phyloP scores from a whole-genome alignment of 2,797 vertebrate genomes.

The Danio kyathit region DNA sequence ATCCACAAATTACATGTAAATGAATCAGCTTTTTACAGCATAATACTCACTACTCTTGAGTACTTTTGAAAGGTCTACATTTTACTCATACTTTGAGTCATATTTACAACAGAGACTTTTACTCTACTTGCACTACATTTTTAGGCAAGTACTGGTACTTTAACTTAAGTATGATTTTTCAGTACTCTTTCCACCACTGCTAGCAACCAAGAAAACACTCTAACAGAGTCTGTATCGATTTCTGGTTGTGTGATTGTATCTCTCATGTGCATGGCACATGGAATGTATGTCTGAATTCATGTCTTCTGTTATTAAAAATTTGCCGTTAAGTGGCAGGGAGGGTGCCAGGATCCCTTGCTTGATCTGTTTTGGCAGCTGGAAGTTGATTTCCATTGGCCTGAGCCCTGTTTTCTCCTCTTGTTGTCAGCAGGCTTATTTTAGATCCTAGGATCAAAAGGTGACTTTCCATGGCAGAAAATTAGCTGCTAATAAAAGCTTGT shows the following conservation, averaged over 20 bases:
- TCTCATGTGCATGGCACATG: constrained; percentile 28
- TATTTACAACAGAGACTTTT: too few species aligned
- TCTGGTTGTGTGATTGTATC: constrained; percentile 17
- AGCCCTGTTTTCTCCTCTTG: constrained; percentile 68
- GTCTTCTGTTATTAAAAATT: constrained; percentile 58
- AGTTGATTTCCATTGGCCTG: constrained; percentile 70
- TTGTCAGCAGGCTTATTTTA: constrained; percentile 67
- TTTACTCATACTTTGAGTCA: too few species aligned
- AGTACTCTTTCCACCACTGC: too few species aligned
- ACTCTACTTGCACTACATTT: too few species aligned
- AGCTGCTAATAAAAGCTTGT: constrained; percentile 65
- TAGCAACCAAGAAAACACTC: neutral
- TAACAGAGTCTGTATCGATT: constrained; percentile 1
- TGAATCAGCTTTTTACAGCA: too few species aligned
- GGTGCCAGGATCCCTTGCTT: constrained; percentile 54
- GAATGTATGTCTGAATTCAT: constrained; percentile 24
- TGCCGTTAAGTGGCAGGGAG: constrained; percentile 49
- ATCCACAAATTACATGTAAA: too few species aligned
- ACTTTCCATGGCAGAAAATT: constrained; percentile 68
- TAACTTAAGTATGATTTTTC: too few species aligned
- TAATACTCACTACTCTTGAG: too few species aligned
- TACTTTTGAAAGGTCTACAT: too few species aligned
- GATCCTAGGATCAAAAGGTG: constrained; percentile 55
- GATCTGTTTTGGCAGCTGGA: constrained; percentile 68
- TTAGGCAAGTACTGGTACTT: too few species aligned